Conservation (phyloP, 1,140 invertebrate genomes). For the Steinernema feltiae region DNA sequence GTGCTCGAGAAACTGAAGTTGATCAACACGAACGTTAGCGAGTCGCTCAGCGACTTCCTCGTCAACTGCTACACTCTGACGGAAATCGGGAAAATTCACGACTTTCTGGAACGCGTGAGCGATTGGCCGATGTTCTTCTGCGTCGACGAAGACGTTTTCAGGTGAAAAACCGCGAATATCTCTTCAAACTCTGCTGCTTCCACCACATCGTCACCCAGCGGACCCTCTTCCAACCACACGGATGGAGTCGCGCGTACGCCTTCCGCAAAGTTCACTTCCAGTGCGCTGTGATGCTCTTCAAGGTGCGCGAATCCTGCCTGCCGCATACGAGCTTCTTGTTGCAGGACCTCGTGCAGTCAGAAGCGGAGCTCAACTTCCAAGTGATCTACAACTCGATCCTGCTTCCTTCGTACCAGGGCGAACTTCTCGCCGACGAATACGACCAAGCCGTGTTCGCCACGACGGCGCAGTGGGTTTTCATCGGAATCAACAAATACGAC, state of each 20-base stretch:
- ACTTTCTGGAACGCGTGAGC: neutral
- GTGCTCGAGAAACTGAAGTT: neutral
- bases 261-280: neutral
- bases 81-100: slow-evolving; percentile 1
- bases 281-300: neutral
- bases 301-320: neutral
- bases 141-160: neutral
- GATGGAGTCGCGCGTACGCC: neutral
- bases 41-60: neutral
- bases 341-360: neutral
- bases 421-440: neutral
- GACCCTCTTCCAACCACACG: neutral
- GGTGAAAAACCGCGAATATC: neutral
- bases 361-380: neutral
- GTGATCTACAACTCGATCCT: neutral
- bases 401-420: neutral
- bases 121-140: neutral
- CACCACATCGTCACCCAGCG: neutral
- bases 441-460: neutral
- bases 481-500: slow-evolving; percentile 1
- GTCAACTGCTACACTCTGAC: neutral
- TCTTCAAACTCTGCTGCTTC: slow-evolving; percentile 13
- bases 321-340: neutral
- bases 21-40: neutral
- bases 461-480: neutral